These are phyloP conservation scores for Pseudachorutes palmiensis DNA, from an alignment of 1,140 invertebrate genomes.

Conservation along the genomic window DNA sequence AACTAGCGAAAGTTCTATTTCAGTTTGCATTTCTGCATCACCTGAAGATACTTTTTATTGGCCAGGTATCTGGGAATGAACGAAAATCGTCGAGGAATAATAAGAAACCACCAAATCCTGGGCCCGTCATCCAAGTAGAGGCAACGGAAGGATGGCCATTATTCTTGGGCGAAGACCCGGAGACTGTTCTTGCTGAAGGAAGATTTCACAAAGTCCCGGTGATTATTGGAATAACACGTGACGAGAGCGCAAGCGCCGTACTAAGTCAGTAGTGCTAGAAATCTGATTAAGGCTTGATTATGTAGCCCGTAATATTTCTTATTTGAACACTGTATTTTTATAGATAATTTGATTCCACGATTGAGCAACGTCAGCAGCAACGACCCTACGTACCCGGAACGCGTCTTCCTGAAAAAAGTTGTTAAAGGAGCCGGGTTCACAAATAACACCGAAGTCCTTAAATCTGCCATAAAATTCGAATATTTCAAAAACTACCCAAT, in stretches of 20 bases:
- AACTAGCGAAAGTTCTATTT: neutral
- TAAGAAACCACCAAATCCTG: conserved; percentile 34
- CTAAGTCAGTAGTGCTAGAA: conserved; percentile 25
- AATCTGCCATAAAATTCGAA: conserved; percentile 30
- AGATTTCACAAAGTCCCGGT: conserved; percentile 28
- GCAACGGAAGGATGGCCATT: conserved; percentile 18
- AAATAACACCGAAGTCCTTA: conserved; percentile 27
- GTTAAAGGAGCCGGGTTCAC: conserved; percentile 19
- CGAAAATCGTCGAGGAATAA: conserved; percentile 26
- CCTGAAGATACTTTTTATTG: conserved; percentile 1
- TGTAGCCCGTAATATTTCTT: neutral
- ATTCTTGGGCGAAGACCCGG: conserved; percentile 25
- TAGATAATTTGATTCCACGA: conserved; percentile 24
- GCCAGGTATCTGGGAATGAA: conserved; percentile 15
- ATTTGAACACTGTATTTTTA: neutral
- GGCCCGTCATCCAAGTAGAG: conserved; percentile 29
- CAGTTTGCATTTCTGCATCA: neutral
- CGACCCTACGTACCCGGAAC: conserved; percentile 24
- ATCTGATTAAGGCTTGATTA: neutral
- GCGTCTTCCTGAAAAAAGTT: conserved; percentile 30
- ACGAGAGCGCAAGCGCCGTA: conserved; percentile 29
- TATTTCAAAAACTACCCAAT: conserved; percentile 34
- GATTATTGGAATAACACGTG: conserved; percentile 29
- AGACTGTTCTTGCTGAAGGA: conserved; percentile 15
- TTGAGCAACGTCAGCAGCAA: conserved; percentile 22